phyloP scores from a whole-genome alignment of 1,140 invertebrate genomes.

The Drosophila carrolli region DNA sequence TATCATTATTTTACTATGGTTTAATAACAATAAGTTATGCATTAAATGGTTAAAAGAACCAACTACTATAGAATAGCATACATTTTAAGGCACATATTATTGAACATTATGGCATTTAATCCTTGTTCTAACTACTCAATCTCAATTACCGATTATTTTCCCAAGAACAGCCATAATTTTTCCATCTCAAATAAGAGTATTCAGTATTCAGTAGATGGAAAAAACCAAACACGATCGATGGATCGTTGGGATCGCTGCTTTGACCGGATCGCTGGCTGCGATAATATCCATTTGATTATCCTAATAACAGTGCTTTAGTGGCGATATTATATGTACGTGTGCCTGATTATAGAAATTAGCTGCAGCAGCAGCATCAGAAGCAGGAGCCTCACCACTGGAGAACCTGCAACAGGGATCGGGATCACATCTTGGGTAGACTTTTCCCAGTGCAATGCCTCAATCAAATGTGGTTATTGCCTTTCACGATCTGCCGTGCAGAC shows the following conservation, averaged over 20 bases:
- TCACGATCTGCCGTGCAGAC: constrained; percentile 39
- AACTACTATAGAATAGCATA: too few relatives aligned
- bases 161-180: background rate
- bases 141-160: too few relatives aligned
- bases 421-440: background rate
- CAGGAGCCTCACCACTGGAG: constrained; percentile 4
- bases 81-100: background rate
- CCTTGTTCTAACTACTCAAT: background rate
- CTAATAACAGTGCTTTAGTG: constrained; percentile 84
- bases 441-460: constrained; percentile 48
- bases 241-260: constrained; percentile 22
- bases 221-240: constrained; percentile 22
- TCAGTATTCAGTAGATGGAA: background rate
- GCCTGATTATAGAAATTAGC: constrained; percentile 84
- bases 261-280: constrained; percentile 67
- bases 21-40: too few relatives aligned
- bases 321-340: constrained; percentile 84
- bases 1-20: too few relatives aligned
- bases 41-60: background rate
- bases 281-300: constrained; percentile 85
- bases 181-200: constrained; percentile 3
- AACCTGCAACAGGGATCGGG: background rate
- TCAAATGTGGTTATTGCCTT: constrained; percentile 55
- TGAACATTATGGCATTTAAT: background rate
- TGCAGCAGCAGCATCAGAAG: constrained; percentile 29